phyloP scores from a whole-genome alignment of 2,797 vertebrate species.

The Echeneis naucrates region DNA sequence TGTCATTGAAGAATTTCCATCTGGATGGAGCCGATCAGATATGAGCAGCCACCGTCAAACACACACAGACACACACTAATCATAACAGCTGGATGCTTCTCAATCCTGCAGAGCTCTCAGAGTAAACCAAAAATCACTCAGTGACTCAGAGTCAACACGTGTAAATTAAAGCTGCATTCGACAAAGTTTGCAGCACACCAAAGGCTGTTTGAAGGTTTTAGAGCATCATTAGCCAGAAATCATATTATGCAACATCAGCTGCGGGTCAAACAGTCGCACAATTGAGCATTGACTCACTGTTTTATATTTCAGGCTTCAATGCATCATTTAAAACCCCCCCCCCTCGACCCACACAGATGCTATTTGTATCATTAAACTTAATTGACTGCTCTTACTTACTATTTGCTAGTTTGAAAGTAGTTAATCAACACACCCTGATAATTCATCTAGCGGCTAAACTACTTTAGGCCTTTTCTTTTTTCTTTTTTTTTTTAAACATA shows the following conservation, averaged over 20 bases:
- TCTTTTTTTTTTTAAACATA: not conserved
- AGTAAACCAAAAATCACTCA: constrained; percentile 34
- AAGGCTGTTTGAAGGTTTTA: constrained; percentile 12
- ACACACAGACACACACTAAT: constrained; percentile 15
- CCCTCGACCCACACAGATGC: too few species aligned
- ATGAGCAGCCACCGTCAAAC: constrained; percentile 3
- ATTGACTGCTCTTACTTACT: not conserved
- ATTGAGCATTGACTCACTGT: not conserved
- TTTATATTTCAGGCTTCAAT: not conserved
- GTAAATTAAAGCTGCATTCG: constrained; percentile 38
- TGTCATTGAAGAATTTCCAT: not conserved
- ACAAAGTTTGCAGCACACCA: constrained; percentile 9
- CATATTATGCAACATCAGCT: constrained; percentile 2
- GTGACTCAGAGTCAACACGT: constrained; percentile 14
- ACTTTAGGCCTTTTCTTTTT: not conserved
- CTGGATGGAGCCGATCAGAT: constrained; percentile 20
- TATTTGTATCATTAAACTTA: not conserved
- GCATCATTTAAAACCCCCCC: too few species aligned
- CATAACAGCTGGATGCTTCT: too few species aligned
- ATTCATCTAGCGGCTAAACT: not conserved
- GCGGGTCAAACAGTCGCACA: not conserved
- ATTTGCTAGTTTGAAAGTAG: not conserved
- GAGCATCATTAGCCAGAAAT: constrained; percentile 28
- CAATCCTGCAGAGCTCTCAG: constrained; percentile 15
- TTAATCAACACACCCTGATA: not conserved